phyloP scores from a whole-genome alignment of 2,113 vertebrate species.

The Bufo gargarizans region DNA sequence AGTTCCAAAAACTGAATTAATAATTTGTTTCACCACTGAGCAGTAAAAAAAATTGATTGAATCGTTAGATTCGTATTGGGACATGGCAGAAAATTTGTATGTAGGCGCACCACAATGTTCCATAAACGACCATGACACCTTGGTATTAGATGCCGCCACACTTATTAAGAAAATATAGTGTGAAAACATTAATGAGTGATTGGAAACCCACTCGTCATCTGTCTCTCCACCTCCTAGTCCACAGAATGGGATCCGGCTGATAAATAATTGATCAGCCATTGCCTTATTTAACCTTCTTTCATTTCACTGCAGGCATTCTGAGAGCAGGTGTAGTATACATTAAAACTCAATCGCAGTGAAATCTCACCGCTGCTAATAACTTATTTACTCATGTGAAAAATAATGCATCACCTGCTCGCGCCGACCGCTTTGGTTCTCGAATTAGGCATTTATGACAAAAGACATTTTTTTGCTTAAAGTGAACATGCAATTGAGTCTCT shows the following conservation, averaged over 20 bases:
- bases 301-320: background rate
- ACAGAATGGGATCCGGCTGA: background rate
- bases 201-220: background rate
- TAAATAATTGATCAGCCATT: constrained; percentile 37
- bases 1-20: background rate
- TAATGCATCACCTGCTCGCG: background rate
- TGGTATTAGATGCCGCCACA: background rate
- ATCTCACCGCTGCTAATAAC: constrained; percentile 4
- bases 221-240: background rate
- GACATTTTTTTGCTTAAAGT: background rate
- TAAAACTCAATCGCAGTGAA: background rate
- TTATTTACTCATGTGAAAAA: constrained; percentile 24
- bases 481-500: background rate
- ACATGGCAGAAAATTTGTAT: background rate
- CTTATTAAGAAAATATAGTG: background rate
- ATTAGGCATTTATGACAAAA: background rate
- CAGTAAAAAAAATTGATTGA: background rate
- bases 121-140: background rate
- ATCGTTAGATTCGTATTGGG: background rate
- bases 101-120: background rate
- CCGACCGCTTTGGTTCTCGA: background rate
- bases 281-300: constrained; percentile 32
- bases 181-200: constrained; percentile 6
- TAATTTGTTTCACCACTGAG: background rate
- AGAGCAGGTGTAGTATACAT: background rate